Evolutionary conservation across 2,797 vertebrate species (phyloP), one percentile per base, ranked within the genome.

Genomic region (Protonibea diacanthus): DNA sequence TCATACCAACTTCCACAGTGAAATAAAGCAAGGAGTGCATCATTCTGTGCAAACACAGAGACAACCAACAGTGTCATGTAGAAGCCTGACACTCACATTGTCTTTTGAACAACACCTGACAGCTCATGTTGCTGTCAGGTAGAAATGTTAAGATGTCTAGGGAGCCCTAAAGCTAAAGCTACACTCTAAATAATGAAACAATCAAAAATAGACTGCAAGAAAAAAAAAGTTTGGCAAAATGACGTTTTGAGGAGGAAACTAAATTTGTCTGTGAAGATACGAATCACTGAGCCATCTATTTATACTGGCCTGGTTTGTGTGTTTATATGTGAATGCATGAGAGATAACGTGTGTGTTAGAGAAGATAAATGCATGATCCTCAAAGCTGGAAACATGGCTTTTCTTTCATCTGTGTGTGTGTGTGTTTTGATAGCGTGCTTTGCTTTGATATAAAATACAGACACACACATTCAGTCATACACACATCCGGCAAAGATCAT

Each of bases 181-280:
- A 7, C 18, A 17, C 29, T 65, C 3, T 70, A 61, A 88, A 88
- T 77, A 70, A 86, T 70, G 27, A 56, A 82, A 71, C 5, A 27
- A 58, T 48, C 58, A 4, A 57, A 65, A 85, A 74, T 10, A 73
- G 29, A 17, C 40, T 40, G 23, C 33, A 52, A 27, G 12, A 13
- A 8, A 15, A 38, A 14, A 59, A 45, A 51, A 42, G 23, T 17
- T 77, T 57, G 8, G 38, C 29, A 61, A 63, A 65, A 25, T 73
- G 23, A 57, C n/a, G n/a, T 49, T 81, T 76, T 65, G 15, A 21
- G 64, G 47, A 18, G 59, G 10, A 60, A 67, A 69, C 9, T 21
- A 65, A 71, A 67, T 68, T 58, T 33, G 44, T 57, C 23, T 27
- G 14, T 60, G 27, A 62, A 33, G 48, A 64, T 38, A 20, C 9